These are phyloP conservation scores for Probosciger aterrimus DNA, from an alignment of 2,113 vertebrate species.

Conservation along the genomic window DNA sequence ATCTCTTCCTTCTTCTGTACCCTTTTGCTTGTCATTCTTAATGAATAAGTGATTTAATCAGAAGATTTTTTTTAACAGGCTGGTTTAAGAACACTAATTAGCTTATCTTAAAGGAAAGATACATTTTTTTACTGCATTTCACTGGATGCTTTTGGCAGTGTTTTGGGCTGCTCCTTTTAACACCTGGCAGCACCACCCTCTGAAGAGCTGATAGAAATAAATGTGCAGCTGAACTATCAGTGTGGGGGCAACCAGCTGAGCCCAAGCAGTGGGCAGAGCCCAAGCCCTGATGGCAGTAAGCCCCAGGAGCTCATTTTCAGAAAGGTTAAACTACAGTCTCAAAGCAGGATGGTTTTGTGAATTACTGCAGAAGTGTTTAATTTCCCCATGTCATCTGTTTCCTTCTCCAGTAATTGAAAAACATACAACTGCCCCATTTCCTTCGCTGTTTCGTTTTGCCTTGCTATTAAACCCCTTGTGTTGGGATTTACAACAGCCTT, in stretches of 20 bases:
- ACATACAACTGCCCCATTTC: background rate
- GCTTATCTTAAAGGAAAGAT: background rate
- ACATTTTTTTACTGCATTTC: background rate
- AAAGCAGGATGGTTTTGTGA: background rate
- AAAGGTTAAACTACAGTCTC: background rate
- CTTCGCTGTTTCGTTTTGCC: background rate
- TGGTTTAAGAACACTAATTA: background rate
- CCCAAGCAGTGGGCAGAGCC: background rate
- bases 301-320: background rate
- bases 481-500: background rate
- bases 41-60: background rate
- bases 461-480: background rate
- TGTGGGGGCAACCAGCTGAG: background rate
- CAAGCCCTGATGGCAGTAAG: background rate
- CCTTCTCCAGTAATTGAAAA: background rate
- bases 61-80: background rate
- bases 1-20: background rate
- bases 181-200: background rate
- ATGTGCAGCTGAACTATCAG: background rate
- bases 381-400: background rate
- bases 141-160: background rate
- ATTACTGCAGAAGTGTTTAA: background rate
- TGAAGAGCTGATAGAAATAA: background rate
- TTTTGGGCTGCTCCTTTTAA: background rate
- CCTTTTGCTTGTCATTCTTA: background rate